Evolutionary conservation across 2,888 invertebrate genomes (phyloP).

Genomic region (Chouioia cunea): DNA sequence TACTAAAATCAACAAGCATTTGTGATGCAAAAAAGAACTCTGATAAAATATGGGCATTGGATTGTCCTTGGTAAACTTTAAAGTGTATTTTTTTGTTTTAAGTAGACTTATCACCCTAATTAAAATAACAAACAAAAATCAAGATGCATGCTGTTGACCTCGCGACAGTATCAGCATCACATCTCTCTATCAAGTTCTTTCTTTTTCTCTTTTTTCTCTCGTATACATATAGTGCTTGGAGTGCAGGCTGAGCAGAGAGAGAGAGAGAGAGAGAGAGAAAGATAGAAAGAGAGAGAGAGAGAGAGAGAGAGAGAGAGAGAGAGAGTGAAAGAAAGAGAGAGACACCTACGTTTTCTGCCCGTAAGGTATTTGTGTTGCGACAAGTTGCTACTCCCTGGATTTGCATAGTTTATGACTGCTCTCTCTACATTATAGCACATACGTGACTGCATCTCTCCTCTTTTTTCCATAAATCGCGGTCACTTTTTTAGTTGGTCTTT

Average conservation of each 20-base stretch:
- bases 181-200: constrained; percentile 24
- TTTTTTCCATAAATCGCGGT: constrained; percentile 27
- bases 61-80: too few relatives aligned
- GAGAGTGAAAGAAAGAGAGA: constrained; percentile 25
- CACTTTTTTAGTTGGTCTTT: neutral
- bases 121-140: too few relatives aligned
- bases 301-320: constrained; percentile 19
- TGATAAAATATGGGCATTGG: too few relatives aligned
- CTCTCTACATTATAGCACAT: constrained; percentile 18
- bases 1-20: too few relatives aligned
- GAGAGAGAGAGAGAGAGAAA: constrained; percentile 1
- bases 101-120: too few relatives aligned
- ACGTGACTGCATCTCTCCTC: constrained; percentile 11
- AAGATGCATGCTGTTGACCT: too few relatives aligned
- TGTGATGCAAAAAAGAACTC: too few relatives aligned
- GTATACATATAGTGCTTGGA: neutral
- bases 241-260: constrained; percentile 11
- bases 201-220: neutral
- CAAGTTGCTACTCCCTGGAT: constrained; percentile 49
- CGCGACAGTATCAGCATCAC: constrained; percentile 34
- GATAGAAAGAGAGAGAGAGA: neutral
- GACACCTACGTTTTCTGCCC: constrained; percentile 52
- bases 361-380: constrained; percentile 55
- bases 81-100: too few relatives aligned
- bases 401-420: constrained; percentile 50